A percentile compares a stretch with the other conserved stretches of the same genome.
phyloP scores from a whole-genome alignment of 2,113 vertebrate genomes.

The Brachionichthys hirsutus region DNA sequence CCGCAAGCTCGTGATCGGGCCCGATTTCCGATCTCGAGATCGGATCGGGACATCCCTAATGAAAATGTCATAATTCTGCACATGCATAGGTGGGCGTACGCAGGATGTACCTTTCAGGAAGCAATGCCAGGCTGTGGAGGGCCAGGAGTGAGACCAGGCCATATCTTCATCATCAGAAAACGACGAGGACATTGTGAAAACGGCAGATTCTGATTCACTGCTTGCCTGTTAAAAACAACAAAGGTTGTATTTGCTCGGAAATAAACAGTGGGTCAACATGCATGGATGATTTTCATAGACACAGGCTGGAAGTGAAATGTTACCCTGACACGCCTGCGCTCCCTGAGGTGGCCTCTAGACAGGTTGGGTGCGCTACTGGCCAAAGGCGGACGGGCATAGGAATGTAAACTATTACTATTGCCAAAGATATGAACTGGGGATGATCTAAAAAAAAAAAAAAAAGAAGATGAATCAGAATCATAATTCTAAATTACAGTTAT shows the following conservation, averaged over 20 bases:
- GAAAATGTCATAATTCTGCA: too few relatives aligned
- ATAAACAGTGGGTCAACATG: background rate
- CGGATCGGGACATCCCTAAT: too few relatives aligned
- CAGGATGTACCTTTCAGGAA: slow-evolving; percentile 90
- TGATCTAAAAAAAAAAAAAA: slow-evolving; percentile 79
- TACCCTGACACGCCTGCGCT: slow-evolving; percentile 82
- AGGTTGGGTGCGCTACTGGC: slow-evolving; percentile 81
- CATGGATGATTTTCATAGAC: background rate
- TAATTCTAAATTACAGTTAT: background rate
- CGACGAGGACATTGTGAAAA: slow-evolving; percentile 98
- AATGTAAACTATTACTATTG: slow-evolving; percentile 99
- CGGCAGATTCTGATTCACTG: slow-evolving; percentile 95
- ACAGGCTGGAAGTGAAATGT: slow-evolving; percentile 7
- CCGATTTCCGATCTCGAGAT: too few relatives aligned
- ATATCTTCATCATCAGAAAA: slow-evolving; percentile 98
- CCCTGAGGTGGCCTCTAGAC: slow-evolving; percentile 85
- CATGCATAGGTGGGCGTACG: too few relatives aligned
- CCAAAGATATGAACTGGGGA: slow-evolving; percentile 98
- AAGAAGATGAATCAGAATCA: background rate
- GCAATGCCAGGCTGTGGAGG: slow-evolving; percentile 95
- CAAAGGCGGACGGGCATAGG: slow-evolving; percentile 96
- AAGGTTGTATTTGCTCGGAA: background rate
- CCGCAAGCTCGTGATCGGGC: too few relatives aligned
- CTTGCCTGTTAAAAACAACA: slow-evolving; percentile 77
- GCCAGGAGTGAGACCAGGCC: slow-evolving; percentile 98